A percentile compares a stretch with the other conserved stretches of the same genome.
These are phyloP conservation scores for Hirtodrosophila confusa DNA, from an alignment of 2,888 invertebrate genomes.

Conservation along the genomic window DNA sequence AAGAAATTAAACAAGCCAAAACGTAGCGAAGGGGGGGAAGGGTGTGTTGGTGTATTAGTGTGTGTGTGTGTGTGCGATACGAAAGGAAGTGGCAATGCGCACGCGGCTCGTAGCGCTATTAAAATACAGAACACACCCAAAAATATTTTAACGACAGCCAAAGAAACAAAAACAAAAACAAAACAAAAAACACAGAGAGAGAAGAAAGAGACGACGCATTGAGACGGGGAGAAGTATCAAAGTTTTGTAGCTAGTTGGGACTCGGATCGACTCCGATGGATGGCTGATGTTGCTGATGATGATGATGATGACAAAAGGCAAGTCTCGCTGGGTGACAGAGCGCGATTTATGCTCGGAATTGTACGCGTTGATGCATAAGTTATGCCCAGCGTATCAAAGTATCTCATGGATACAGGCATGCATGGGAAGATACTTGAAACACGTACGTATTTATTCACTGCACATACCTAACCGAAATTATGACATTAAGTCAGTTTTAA, in stretches of 20 bases:
- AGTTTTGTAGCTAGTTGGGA: slow-evolving; percentile 46
- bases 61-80: slow-evolving; percentile 36
- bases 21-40: background rate
- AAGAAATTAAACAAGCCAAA: slow-evolving; percentile 67
- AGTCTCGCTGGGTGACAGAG: slow-evolving; percentile 58
- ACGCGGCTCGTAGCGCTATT: slow-evolving; percentile 70
- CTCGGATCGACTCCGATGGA: slow-evolving; percentile 36
- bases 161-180: slow-evolving; percentile 27
- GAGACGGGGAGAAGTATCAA: slow-evolving; percentile 31
- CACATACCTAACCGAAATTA: slow-evolving; percentile 28
- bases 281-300: slow-evolving; percentile 15
- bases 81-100: slow-evolving; percentile 72
- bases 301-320: slow-evolving; percentile 47
- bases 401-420: slow-evolving; percentile 57
- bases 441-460: slow-evolving; percentile 22
- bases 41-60: slow-evolving; percentile 13
- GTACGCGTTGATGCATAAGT: slow-evolving; percentile 79
- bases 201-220: slow-evolving; percentile 11
- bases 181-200: slow-evolving; percentile 12
- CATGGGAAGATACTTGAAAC: slow-evolving; percentile 39
- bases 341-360: slow-evolving; percentile 76
- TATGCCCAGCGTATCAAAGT: slow-evolving; percentile 51
- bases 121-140: slow-evolving; percentile 80
- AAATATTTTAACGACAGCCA: slow-evolving; percentile 75
- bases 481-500: slow-evolving; percentile 43